Conservation (phyloP, 2,797 vertebrate species). For the Aplochiton taeniatus region DNA sequence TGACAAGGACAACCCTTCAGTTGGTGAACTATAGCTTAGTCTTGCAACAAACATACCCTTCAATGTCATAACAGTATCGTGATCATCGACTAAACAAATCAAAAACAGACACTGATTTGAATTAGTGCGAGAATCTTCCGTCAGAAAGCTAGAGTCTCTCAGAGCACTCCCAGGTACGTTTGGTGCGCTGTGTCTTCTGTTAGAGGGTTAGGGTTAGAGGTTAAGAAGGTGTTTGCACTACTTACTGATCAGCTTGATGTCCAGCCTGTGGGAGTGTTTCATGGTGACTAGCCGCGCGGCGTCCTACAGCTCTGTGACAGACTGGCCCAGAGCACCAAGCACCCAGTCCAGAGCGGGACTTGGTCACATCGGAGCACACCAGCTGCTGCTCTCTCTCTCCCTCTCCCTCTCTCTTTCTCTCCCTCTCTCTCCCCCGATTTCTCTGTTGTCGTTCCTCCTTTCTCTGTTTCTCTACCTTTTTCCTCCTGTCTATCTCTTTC, state of each 20-base stretch:
- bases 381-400: background rate
- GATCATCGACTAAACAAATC: too few species aligned
- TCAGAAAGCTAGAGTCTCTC: background rate
- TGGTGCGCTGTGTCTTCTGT: too few species aligned
- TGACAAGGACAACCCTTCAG: too few species aligned
- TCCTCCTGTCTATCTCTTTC: background rate
- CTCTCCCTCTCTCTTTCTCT: slow-evolving; percentile 29
- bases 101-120: too few species aligned
- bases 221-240: slow-evolving; percentile 27
- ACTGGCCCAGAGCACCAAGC: slow-evolving; percentile 15
- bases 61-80: too few species aligned
- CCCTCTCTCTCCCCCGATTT: slow-evolving; percentile 20
- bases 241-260: slow-evolving; percentile 82
- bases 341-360: background rate
- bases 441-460: slow-evolving; percentile 36
- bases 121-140: too few species aligned
- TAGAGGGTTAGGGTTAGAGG: too few species aligned
- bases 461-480: slow-evolving; percentile 14
- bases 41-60: too few species aligned
- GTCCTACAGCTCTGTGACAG: slow-evolving; percentile 47
- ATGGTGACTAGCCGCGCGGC: slow-evolving; percentile 47
- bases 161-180: too few species aligned
- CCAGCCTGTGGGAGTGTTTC: slow-evolving; percentile 74
- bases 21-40: too few species aligned
- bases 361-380: too few species aligned